Conservation (phyloP, 2,113 vertebrate species). For the Phylloscopus trochiloides region DNA sequence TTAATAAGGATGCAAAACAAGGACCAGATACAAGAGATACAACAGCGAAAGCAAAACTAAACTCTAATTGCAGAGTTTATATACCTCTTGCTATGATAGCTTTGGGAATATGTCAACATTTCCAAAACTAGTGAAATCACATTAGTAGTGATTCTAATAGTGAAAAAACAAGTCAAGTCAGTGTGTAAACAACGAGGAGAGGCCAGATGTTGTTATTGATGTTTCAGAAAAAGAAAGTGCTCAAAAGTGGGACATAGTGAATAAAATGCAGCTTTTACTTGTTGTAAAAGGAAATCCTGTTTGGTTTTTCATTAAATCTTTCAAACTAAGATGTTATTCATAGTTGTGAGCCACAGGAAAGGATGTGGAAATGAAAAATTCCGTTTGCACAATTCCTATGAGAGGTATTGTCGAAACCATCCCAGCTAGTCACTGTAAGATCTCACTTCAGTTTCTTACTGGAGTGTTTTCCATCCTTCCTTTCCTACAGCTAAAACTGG, state of each 20-base stretch:
- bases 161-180: neutral
- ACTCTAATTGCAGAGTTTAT: neutral
- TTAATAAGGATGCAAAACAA: neutral
- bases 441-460: neutral
- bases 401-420: neutral
- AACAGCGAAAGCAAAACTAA: neutral
- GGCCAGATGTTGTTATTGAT: neutral
- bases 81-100: neutral
- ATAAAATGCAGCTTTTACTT: neutral
- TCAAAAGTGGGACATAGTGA: neutral
- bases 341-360: neutral
- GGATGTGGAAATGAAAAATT: neutral
- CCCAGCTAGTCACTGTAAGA: neutral
- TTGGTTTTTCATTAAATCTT: neutral
- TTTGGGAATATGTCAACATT: neutral
- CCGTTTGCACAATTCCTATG: neutral
- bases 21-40: neutral
- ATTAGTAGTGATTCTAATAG: neutral
- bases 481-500: neutral
- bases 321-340: neutral
- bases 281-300: neutral
- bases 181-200: neutral
- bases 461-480: neutral
- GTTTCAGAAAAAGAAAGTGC: neutral
- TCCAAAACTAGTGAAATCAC: neutral